Evolutionary conservation across 2,888 invertebrate species (phyloP), one percentile per base, ranked within the genome.

Genomic region (Orthosia gracilis): DNA sequence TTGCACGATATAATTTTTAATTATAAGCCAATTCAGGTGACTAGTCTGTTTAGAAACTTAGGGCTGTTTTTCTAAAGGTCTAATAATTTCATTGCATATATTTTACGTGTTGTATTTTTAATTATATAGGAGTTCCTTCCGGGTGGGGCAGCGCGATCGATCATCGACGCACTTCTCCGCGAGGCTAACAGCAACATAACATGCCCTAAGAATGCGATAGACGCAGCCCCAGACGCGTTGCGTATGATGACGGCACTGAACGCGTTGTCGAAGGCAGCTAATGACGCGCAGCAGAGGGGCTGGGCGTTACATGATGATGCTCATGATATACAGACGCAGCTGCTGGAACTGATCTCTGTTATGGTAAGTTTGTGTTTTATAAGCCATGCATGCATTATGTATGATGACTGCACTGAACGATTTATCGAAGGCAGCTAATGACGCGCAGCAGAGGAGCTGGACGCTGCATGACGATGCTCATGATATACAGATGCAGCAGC

Each of bases 261-360:
- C 82, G 98, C 99, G 81, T 94, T 99, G 83, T 98, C 98, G 3
- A 98, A 98, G 79, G 99, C 99, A 83, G 99, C 99, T 85, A 99
- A 99, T 90, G 99, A 99, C 92, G 98, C 99, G 0, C 99, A 99
- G 91, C 99, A 99, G 91, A 97, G 99, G 74, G 99, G 98, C 86
- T 99, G 99, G 99, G 98, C 99, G 92, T 96, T 99, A 49, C 98
- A 99, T 91, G 99, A 99, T 91, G 99, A 99, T 92, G 99, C 99
- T 85, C 97, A 97, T 76, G 98, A 98, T 85, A 99, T 99, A 90
- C 97, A 98, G 76, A 98, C 98, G 78, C 98, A 99, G 92, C 97
- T 99, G 73, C 97, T 97, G 72, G 98, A 98, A 92, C 96, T 98
- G 40, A 98, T 98, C 66, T 98, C 98, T 80, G 98, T 98, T 89